Base-by-base conservation (phyloP, 2,113 vertebrate genomes). In the Hemiprocne comata region DNA sequence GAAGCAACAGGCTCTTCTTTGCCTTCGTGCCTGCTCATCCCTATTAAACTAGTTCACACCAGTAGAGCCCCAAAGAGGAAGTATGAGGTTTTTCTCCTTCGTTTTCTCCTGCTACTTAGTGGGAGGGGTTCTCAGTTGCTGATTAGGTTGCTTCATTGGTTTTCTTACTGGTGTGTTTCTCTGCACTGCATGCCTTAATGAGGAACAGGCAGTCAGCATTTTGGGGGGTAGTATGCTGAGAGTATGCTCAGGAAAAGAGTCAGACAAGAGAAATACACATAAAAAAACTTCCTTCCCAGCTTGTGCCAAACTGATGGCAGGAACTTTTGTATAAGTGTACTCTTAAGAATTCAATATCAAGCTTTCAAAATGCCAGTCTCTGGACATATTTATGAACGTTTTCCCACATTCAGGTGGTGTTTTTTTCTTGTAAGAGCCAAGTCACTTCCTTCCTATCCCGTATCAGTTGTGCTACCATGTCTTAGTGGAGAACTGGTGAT, bases 41-140 rank as follows among this genome's bases (percentile, higher is more conserved):
- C 58, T 95, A 94, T 96, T 94, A 97, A 96, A 93, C 95, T 87
- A 91, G 55, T 94, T 91, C 81, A 85, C 74, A 85, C 58, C 81
- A 82, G 74, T 91, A 89, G 85, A 94, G 90, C 62, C 96, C 78
- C 92, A 95, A 94, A 94, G 81, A 87, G n/a, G 66, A 97, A 75
- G 13, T 44, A 91, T 31, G 72, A 85, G 57, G 38, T 67, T 95
- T 95, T 96, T 91, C 85, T 92, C 87, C 76, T 93, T 91, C 23
- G 1, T 93, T 96, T 95, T 85, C 70, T 95, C 70, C 44, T 87
- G 74, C 55, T 88, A 53, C 79, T 84, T 86, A 84, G 76, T 66
- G 65, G 72, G 92, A 91, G 34, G 53, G 24, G 17, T 72, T 95
- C 87, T 93, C 90, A 93, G 66, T 74, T 89, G 81, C 77, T 48